phyloP scores from a whole-genome alignment of 1,140 invertebrate species.

The Aphaenogaster rudis region DNA sequence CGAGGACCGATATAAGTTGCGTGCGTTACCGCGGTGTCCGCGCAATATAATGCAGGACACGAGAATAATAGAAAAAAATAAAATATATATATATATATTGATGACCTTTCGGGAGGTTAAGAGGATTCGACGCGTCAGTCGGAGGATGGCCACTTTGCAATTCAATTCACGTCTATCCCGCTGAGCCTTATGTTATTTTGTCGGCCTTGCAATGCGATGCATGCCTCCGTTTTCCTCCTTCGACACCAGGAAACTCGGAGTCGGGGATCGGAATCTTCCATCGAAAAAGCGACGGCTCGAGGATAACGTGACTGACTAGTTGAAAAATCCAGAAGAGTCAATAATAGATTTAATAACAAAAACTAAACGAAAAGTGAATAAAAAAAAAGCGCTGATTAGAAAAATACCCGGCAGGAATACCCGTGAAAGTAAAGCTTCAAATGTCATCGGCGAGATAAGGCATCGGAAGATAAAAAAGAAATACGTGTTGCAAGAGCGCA shows the following conservation, averaged over 20 bases:
- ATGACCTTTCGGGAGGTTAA: slow-evolving; percentile 77
- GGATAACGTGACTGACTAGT: not conserved
- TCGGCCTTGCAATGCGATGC: slow-evolving; percentile 35
- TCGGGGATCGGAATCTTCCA: not conserved
- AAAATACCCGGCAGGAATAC: not conserved
- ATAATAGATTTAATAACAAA: not conserved
- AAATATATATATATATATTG: slow-evolving; percentile 59
- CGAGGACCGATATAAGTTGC: not conserved
- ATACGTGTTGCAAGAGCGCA: not conserved
- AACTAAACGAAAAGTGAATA: not conserved
- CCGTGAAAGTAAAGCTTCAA: not conserved
- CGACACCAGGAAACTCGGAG: not conserved
- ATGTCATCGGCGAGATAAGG: slow-evolving; percentile 28
- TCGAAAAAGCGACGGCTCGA: not conserved
- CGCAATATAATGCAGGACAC: not conserved
- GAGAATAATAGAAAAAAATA: slow-evolving; percentile 70
- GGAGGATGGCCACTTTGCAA: slow-evolving; percentile 71
- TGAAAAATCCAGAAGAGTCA: not conserved
- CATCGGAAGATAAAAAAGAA: slow-evolving; percentile 6
- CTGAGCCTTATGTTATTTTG: slow-evolving; percentile 64
- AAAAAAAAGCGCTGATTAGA: not conserved
- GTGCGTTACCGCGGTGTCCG: not conserved
- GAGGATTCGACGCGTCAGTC: slow-evolving; percentile 75
- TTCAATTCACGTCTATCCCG: slow-evolving; percentile 68
- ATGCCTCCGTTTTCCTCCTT: slow-evolving; percentile 16